Evolutionary conservation across 1,140 invertebrate species (phyloP).

Genomic region (Hesperophylax magnus): DNA sequence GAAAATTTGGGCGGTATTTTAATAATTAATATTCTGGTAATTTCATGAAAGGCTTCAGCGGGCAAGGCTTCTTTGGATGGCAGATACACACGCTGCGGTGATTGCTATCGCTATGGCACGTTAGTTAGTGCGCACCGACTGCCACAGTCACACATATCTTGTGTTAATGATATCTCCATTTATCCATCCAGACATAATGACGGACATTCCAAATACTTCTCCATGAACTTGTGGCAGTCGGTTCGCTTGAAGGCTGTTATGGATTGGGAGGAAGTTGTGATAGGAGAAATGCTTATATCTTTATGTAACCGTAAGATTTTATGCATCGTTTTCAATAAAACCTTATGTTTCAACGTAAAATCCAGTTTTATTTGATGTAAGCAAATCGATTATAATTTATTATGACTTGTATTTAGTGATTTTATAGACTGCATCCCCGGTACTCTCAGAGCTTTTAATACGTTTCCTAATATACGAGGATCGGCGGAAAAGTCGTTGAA

Average conservation of each 20-base stretch:
- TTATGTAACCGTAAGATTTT: slow-evolving; percentile 16
- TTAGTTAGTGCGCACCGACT: too few species aligned
- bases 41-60: slow-evolving; percentile 13
- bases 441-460: slow-evolving; percentile 48
- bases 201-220: too few species aligned
- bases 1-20: background rate
- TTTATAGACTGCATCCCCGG: slow-evolving; percentile 47
- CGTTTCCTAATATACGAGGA: slow-evolving; percentile 40
- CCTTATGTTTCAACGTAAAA: slow-evolving; percentile 15
- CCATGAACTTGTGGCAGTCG: background rate
- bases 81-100: too few species aligned
- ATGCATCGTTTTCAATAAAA: slow-evolving; percentile 18
- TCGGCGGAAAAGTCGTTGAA: background rate
- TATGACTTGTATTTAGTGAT: slow-evolving; percentile 38
- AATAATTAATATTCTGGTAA: slow-evolving; percentile 15
- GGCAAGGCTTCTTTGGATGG: slow-evolving; percentile 13
- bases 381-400: slow-evolving; percentile 35
- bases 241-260: slow-evolving; percentile 3
- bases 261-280: slow-evolving; percentile 5
- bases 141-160: too few species aligned
- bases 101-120: too few species aligned
- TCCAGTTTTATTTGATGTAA: slow-evolving; percentile 11
- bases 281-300: slow-evolving; percentile 33
- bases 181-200: too few species aligned
- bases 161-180: too few species aligned